Conservation (phyloP, 2,113 vertebrate genomes). For the Alligator mississippiensis region DNA sequence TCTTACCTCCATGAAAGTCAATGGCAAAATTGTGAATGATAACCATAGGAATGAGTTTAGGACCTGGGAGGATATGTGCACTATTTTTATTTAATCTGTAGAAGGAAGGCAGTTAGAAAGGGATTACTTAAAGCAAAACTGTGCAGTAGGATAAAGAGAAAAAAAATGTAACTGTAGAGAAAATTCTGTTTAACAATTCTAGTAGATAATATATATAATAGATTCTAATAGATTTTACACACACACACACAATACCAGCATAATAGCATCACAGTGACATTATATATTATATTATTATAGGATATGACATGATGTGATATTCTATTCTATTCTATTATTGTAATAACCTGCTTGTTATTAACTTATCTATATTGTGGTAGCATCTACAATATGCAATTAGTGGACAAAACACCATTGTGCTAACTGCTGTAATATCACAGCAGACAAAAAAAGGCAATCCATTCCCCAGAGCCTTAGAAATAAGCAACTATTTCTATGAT, state of each 20-base stretch:
- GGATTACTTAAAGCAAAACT: neutral
- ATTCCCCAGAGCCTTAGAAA: neutral
- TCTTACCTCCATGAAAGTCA: neutral
- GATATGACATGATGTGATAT: too few relatives aligned
- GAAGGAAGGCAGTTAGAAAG: neutral
- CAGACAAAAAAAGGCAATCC: neutral
- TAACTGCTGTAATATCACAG: neutral
- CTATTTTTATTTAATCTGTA: neutral
- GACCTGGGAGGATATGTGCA: neutral
- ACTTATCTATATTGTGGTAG: neutral
- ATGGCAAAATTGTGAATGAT: neutral
- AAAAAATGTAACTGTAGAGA: neutral
- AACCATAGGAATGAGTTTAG: neutral
- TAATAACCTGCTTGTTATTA: neutral
- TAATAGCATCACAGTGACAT: too few relatives aligned
- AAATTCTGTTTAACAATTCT: neutral
- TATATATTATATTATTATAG: too few relatives aligned
- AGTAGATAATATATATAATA: too few relatives aligned
- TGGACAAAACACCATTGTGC: neutral
- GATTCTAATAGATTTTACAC: too few relatives aligned
- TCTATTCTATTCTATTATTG: too few relatives aligned
- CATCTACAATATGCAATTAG: neutral
- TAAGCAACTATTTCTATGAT: neutral
- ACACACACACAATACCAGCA: too few relatives aligned
- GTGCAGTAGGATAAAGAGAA: neutral